Base-by-base conservation (phyloP, 2,113 vertebrate genomes). In the Vireo altiloquus region DNA sequence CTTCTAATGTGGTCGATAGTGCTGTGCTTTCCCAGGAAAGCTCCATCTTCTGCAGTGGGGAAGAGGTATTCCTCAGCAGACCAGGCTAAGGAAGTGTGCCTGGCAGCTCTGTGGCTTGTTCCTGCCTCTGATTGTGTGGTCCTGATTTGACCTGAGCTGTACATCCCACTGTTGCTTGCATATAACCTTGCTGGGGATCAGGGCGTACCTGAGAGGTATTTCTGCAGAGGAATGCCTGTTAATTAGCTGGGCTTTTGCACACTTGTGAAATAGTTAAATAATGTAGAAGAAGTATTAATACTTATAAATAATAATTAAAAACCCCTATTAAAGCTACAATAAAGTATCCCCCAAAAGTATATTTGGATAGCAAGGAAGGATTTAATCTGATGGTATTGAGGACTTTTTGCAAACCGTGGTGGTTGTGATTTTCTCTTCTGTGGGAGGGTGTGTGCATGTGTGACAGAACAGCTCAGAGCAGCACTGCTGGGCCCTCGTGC, bases 1-100 rank as follows among this genome's bases (percentile, higher is more conserved):
- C 18, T 49, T 78, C 28, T 37, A 9, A 37, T 13, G 44, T n/a
- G 56, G 21, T 30, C 0, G 0, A 1, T 8, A 47, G 30, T 6
- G 19, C 3, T 75, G 52, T 31, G 37, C 7, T 93, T 65, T 39
- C n/a, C 21, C 49, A 76, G 65, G 57, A 47, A 49, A 82, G 4
- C 37, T 69, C n/a, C 15, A 11, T 42, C 20, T 17, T n/a, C 17
- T 74, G 31, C 40, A n/a, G 42, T 4, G 19, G 11, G 3, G 16
- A 10, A 49, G 6, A 49, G 6, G 37, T 47, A 39, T 82, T 50
- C 33, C 56, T 37, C 68, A 28, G 50, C 76, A 83, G 46, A 31
- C 8, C 27, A 35, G 37, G 37, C 52, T 37, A 12, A 64, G 52
- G 28, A 33, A 22, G 2, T 9, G 50, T n/a, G 46, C 16, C 31